phyloP scores from a whole-genome alignment of 2,113 vertebrate genomes.

The Pseudopipra pipra region DNA sequence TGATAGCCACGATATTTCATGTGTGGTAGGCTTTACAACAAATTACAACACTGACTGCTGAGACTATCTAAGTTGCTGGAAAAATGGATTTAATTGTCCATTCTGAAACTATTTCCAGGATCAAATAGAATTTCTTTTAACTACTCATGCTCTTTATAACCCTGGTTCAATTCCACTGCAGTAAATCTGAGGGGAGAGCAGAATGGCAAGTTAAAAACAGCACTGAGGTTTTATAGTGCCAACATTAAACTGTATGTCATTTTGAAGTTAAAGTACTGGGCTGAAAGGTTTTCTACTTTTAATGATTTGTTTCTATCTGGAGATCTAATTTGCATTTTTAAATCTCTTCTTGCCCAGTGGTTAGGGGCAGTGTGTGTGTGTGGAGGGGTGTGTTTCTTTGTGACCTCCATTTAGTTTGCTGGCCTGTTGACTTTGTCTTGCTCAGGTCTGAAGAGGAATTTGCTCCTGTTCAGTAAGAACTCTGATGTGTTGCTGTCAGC shows the following conservation, averaged over 20 bases:
- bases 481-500: neutral
- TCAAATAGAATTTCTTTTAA: constrained; percentile 68
- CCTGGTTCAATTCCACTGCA: constrained; percentile 32
- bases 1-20: constrained; percentile 46
- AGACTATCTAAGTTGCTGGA: constrained; percentile 30
- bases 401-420: neutral
- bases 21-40: constrained; percentile 30
- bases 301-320: constrained; percentile 18
- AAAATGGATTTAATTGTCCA: constrained; percentile 62
- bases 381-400: neutral
- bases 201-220: constrained; percentile 17
- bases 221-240: constrained; percentile 38
- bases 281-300: constrained; percentile 8
- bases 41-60: constrained; percentile 40
- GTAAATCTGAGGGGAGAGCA: constrained; percentile 60
- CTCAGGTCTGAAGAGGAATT: neutral
- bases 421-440: neutral
- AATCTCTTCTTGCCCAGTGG: neutral
- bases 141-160: constrained; percentile 63
- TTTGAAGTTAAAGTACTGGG: constrained; percentile 50
- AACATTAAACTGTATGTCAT: constrained; percentile 51
- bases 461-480: neutral
- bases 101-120: constrained; percentile 60
- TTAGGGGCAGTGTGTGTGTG: neutral
- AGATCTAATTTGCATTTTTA: constrained; percentile 36